Evolutionary conservation across 1,140 invertebrate species (phyloP).

Genomic region (Drosophila grimshawi): DNA sequence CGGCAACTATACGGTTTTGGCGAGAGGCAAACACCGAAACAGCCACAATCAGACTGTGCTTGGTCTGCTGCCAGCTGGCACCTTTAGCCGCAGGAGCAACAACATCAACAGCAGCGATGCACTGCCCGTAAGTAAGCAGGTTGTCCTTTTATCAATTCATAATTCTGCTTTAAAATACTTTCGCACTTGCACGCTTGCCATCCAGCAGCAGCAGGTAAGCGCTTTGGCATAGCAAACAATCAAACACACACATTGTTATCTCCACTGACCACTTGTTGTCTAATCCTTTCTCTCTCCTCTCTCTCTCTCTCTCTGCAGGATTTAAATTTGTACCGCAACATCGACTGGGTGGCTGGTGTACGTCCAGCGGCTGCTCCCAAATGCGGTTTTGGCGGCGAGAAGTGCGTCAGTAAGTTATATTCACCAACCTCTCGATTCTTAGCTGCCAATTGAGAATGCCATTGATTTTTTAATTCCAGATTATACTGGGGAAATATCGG

Average conservation of each 20-base stretch:
- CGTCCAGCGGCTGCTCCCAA: constrained; percentile 95
- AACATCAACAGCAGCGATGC: constrained; percentile 82
- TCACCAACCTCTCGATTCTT: not conserved
- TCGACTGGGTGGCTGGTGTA: constrained; percentile 91
- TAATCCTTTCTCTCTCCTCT: constrained; percentile 1
- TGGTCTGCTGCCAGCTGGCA: constrained; percentile 91
- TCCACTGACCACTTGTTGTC: not conserved
- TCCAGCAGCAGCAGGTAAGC: constrained; percentile 58
- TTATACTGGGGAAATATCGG: constrained; percentile 92
- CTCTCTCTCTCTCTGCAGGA: constrained; percentile 85
- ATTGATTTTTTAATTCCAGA: constrained; percentile 85
- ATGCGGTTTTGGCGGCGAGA: constrained; percentile 96
- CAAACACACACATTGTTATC: not conserved
- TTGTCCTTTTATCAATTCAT: not conserved
- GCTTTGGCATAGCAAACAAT: constrained; percentile 27
- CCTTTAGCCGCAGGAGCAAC: constrained; percentile 86
- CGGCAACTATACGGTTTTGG: constrained; percentile 97
- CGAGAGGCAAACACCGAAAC: constrained; percentile 79
- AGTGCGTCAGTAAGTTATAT: constrained; percentile 90
- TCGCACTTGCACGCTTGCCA: constrained; percentile 50
- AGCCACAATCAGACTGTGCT: constrained; percentile 85
- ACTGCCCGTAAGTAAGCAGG: constrained; percentile 86
- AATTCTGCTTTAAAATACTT: constrained; percentile 4
- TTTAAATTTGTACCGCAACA: constrained; percentile 87
- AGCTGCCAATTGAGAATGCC: too few relatives aligned